These are phyloP conservation scores for Parus major DNA, from an alignment of 2,113 vertebrate genomes.

Conservation along the genomic window DNA sequence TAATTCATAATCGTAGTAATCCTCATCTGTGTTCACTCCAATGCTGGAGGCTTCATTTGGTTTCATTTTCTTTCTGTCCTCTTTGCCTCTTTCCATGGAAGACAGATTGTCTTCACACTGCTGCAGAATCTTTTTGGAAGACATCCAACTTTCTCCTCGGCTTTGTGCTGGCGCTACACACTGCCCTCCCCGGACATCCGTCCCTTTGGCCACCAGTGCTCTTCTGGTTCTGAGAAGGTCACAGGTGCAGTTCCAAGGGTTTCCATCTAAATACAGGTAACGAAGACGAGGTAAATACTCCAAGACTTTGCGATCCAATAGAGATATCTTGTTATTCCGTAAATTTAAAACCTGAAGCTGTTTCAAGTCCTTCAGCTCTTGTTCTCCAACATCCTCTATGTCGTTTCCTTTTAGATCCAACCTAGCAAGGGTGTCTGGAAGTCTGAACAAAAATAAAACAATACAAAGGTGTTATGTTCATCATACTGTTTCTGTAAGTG, in stretches of 20 bases:
- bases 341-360: conserved; percentile 85
- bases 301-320: conserved; percentile 69
- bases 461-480: background rate
- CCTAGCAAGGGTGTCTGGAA: conserved; percentile 78
- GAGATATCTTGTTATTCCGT: conserved; percentile 80
- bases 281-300: conserved; percentile 76
- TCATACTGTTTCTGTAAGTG: background rate
- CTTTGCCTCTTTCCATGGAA: conserved; percentile 48
- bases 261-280: conserved; percentile 80
- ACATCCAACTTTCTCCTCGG: conserved; percentile 80
- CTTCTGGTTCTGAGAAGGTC: conserved; percentile 75
- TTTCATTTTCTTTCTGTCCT: conserved; percentile 65
- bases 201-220: conserved; percentile 72
- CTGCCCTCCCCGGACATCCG: conserved; percentile 77
- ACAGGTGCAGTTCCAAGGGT: conserved; percentile 85
- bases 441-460: conserved; percentile 63
- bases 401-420: conserved; percentile 83
- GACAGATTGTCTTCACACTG: conserved; percentile 68
- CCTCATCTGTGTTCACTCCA: conserved; percentile 67
- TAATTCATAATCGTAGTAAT: conserved; percentile 82
- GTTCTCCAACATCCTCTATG: conserved; percentile 73
- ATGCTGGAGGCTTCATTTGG: background rate
- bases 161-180: conserved; percentile 69
- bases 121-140: conserved; percentile 74
- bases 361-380: conserved; percentile 75